Base-by-base conservation (phyloP, 2,113 vertebrate species). In the Actenoides hombroni region DNA sequence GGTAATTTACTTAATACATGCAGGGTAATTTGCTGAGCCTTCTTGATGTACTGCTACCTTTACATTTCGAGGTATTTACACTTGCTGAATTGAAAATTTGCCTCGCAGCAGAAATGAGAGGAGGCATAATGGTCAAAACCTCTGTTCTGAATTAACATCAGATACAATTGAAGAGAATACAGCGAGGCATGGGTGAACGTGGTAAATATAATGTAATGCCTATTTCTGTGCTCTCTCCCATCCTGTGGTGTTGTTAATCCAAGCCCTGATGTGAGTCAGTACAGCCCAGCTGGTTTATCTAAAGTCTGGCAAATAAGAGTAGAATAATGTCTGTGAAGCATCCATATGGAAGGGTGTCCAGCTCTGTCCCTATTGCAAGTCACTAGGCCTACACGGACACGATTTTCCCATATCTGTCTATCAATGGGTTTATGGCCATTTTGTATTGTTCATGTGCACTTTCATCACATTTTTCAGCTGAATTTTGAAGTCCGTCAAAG, bases 21-120 rank as follows among this genome's bases (percentile, higher is more conserved):
- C 57, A n/a, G 60, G 40, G 51, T 94, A 81, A 90, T 94, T 93
- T 97, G 49, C 86, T 67, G 79, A 83, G 67, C 46, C 76, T 49
- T 90, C 80, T 93, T 90, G 70, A 67, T 67, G 64, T 46, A 67
- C 40, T 67, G 64, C 40, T 67, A 67, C 33, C 29, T 44, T 67
- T 33, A 80, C 46, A 28, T 91, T 90, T 82, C 1, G 11, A 85
- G 70, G 65, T 90, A 76, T 95, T 92, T 88, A 92, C 46, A n/a
- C 69, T 51, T 88, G 49, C 13, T 53, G 73, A 83, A 76, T 63
- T 85, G 85, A 64, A 71, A 88, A 88, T 79, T 71, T 75, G 86
- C 63, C 37, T 88, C 67, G 59, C 29, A 48, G 75, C 39, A 74
- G 71, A 90, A 88, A 88, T 74, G 40, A 44, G 11, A 68, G 21